A percentile compares a stretch with the other conserved stretches of the same genome.
These are phyloP conservation scores for Lapara coniferarum DNA, from an alignment of 2,888 invertebrate genomes.

Conservation along the genomic window DNA sequence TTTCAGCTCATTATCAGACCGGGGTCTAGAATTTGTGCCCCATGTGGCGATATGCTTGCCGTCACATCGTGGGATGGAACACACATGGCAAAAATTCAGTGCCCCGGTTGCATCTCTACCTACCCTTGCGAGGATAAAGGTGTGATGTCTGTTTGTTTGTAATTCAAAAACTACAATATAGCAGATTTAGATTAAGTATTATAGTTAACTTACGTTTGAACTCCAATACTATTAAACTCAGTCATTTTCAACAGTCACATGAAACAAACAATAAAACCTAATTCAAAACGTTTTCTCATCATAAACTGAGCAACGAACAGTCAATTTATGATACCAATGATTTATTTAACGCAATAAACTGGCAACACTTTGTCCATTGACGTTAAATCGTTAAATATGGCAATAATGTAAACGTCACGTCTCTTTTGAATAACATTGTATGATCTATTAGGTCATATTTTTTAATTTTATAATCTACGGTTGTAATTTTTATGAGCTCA, in stretches of 20 bases:
- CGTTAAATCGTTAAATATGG: constrained; percentile 73
- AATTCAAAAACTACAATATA: no score
- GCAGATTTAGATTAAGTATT: no score
- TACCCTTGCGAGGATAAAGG: no score
- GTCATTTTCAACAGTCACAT: constrained; percentile 2
- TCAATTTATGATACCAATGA: constrained; percentile 70
- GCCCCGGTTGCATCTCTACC: no score
- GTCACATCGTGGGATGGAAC: no score
- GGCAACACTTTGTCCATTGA: constrained; percentile 69
- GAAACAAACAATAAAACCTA: constrained; percentile 10
- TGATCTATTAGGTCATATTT: constrained; percentile 52
- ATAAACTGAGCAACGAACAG: constrained; percentile 54
- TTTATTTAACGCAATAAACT: constrained; percentile 70
- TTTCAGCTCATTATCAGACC: no score
- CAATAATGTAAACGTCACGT: constrained; percentile 74
- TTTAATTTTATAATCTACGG: constrained; percentile 37
- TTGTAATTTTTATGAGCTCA: constrained; percentile 43
- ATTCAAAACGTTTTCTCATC: constrained; percentile 49
- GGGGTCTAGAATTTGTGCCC: no score
- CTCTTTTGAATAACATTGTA: constrained; percentile 64
- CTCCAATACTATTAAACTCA: background rate
- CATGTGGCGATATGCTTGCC: no score
- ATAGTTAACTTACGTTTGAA: background rate
- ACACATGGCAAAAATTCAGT: no score
- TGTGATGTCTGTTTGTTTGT: no score